Base-by-base conservation (phyloP, 1,140 invertebrate genomes). In the Eurytemora carolleeae region DNA sequence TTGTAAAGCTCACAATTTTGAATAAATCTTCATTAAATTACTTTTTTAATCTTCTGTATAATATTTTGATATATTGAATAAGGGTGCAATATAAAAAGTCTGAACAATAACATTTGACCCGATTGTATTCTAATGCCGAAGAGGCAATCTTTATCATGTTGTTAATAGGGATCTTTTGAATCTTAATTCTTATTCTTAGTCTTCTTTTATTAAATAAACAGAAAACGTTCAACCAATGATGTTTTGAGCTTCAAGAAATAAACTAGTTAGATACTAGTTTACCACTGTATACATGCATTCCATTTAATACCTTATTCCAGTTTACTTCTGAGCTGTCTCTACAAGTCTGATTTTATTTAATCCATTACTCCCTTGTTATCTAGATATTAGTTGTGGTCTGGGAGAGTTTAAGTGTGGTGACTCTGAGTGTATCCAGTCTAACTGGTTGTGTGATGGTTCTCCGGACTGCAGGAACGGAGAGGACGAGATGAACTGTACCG, bases 391-490 rank as follows among this genome's bases (percentile, higher is more conserved):
- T 69, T 44, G 66, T 60, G 3, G 31, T 55, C 61, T 63, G 31
- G 63, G 61, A 31, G 63, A 64, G 20, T 64, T 64, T 44, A 63
- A 62, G 25, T 64, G 65, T 24, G 58, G 26, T 18, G 26, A 18
- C 24, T 60, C 55, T 26, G 57, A 65, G 57, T 44, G 62, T 15
- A 60, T 64, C 18, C 57, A 56, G 12, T 64, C 61, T 65, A 60
- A 64, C 2, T 76, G 89, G 65, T 81, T 82, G 64, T 95, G 91
- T 72, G 85, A 87, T 62, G 85, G 85, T 0, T 78, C 83, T 26
- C 69, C 76, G 2, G 87, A 95, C 65, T 95, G 90, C 69, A 66
- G 77, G 22, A 72, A 77, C 67, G 68, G 68, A n/a, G 68, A 67
- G 21, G 75, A 76, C 65, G 75, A 76, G 64, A 56, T 73, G 72